A percentile compares a stretch with the other conserved stretches of the same genome.
Evolutionary conservation across 2,797 vertebrate genomes (phyloP).

Genomic region (Decapterus maruadsi): DNA sequence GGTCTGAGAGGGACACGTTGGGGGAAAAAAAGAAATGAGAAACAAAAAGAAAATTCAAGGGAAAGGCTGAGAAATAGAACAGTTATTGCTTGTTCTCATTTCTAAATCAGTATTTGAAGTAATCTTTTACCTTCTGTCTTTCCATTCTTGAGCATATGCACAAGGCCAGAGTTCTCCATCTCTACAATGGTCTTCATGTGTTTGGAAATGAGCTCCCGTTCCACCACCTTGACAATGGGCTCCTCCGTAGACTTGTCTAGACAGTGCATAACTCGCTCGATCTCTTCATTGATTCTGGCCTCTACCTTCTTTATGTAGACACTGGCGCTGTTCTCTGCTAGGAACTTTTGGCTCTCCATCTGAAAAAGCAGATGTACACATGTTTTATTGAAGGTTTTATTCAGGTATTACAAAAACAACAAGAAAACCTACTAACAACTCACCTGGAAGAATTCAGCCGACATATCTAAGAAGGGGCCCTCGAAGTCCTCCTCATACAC

Average conservation of each 20-base stretch:
- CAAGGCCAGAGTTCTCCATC: constrained; percentile 99
- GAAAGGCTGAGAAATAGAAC: no score
- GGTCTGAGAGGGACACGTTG: constrained; percentile 82
- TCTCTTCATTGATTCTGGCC: constrained; percentile 98
- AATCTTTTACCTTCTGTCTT: constrained; percentile 93
- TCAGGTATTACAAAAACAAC: neutral
- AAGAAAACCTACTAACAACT: constrained; percentile 12
- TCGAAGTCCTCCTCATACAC: constrained; percentile 99
- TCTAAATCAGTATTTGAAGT: neutral
- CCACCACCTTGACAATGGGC: constrained; percentile 97
- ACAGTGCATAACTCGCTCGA: constrained; percentile 98
- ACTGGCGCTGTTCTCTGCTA: constrained; percentile 98
- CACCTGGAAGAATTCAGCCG: constrained; percentile 99
- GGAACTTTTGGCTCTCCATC: constrained; percentile 99
- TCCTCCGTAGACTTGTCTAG: constrained; percentile 98
- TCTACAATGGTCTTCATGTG: constrained; percentile 99
- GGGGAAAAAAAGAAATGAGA: neutral
- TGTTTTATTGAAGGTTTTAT: constrained; percentile 2
- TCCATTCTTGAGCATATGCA: constrained; percentile 98
- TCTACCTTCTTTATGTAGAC: constrained; percentile 99
- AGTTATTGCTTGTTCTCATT: neutral
- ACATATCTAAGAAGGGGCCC: constrained; percentile 98
- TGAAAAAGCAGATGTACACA: constrained; percentile 63
- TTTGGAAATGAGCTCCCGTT: constrained; percentile 97
- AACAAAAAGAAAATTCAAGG: neutral